These are phyloP conservation scores for Patella vulgata DNA, from an alignment of 1,140 invertebrate species.

Conservation along the genomic window DNA sequence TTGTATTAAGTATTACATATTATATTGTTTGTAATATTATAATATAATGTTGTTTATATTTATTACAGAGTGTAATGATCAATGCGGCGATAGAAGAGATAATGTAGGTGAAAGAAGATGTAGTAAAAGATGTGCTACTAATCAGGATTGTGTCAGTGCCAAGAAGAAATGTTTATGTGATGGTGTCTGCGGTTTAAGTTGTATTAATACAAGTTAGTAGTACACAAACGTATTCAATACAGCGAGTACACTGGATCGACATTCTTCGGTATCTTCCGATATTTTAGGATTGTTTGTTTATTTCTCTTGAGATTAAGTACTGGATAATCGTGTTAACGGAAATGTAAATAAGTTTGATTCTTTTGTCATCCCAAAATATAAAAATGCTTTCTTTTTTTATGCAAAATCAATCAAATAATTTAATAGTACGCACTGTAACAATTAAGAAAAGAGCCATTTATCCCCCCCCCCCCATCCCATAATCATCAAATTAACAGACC, in stretches of 20 bases:
- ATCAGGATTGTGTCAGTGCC: slow-evolving; percentile 95
- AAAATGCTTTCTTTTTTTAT: too few species aligned
- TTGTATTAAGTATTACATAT: too few species aligned
- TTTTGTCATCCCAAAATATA: too few species aligned
- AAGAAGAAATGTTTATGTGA: slow-evolving; percentile 97
- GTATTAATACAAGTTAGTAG: slow-evolving; percentile 85
- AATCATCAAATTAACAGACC: too few species aligned
- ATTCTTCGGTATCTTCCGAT: neutral
- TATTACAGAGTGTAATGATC: neutral
- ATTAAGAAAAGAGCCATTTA: too few species aligned
- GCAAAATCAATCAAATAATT: too few species aligned
- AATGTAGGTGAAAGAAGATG: slow-evolving; percentile 70
- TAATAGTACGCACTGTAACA: too few species aligned
- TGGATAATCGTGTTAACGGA: neutral
- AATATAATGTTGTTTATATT: too few species aligned
- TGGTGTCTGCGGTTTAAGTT: slow-evolving; percentile 94
- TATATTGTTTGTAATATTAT: too few species aligned
- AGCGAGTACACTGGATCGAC: neutral
- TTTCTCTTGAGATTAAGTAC: neutral
- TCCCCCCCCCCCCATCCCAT: too few species aligned
- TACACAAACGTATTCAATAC: neutral
- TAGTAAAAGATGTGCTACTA: slow-evolving; percentile 89
- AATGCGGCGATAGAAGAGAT: slow-evolving; percentile 10
- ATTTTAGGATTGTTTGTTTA: neutral
- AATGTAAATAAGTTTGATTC: too few species aligned